Evolutionary conservation across 2,797 vertebrate species (phyloP), one percentile per base, ranked within the genome.

Genomic region (Mionectes olivaceus): DNA sequence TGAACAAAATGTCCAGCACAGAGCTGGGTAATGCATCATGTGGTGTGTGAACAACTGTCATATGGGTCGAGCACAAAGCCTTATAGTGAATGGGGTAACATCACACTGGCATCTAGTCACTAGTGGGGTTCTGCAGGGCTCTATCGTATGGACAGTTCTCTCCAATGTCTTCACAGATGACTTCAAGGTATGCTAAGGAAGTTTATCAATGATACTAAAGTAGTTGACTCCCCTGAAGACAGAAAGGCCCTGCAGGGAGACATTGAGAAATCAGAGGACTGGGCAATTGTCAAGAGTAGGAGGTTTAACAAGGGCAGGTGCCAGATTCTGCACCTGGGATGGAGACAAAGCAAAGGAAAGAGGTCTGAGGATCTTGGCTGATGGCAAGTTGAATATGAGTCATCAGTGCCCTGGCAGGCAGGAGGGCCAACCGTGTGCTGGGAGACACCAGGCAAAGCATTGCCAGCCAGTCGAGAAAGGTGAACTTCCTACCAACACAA

Each of bases 401-500:
- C 49, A 75, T 41, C 35, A 68, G 8, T n/a, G 10, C 8, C 41
- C 41, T 3, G 15, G 32, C 23, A 55, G 47, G 22, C 78, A 75
- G 55, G 19, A 82, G 27, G 22, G 7, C 15, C 46, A 75, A 2
- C 1, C 0, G 0, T 19, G 18, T 49, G 22, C 27, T 43, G 35
- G 4, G 32, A 21, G 10, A 5, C 32, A 68, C 17, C 10, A 17
- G 19, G 35, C 15, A 75, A 37, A 61, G 63, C 19, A 43, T 8
- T 10, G 5, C 19, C 1, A 0, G 49, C 22, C 41, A 61, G 32
- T 37, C 11, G 23, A 55, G 27, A 5, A 19, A 69, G 32, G 6
- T 28, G 32, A 49, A 49, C 32, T 56, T 43, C 27, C 39, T 41
- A 41, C 67, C 43, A 86, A 59, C 14, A 56, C 13, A 56, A 55